phyloP scores from a whole-genome alignment of 2,797 vertebrate genomes.

The Betta splendens region DNA sequence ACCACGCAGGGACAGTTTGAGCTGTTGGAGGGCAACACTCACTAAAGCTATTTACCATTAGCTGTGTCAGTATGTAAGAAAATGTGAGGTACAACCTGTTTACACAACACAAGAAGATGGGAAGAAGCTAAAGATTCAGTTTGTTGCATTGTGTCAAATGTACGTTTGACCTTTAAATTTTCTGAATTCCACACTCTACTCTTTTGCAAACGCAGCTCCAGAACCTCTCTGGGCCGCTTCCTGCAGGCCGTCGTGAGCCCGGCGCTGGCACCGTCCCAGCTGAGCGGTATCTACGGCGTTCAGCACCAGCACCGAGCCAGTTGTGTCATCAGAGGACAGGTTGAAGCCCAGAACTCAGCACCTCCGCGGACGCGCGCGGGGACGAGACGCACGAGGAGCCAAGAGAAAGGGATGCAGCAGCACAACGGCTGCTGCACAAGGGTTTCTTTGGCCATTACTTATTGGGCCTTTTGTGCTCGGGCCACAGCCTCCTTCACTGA shows the following conservation, averaged over 20 bases:
- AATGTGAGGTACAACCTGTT: no score
- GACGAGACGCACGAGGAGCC: conserved; percentile 60
- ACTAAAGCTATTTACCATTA: no score
- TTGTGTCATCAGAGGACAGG: conserved; percentile 56
- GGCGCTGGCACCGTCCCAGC: conserved; percentile 20
- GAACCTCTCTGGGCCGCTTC: conserved; percentile 15
- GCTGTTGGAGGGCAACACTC: not conserved
- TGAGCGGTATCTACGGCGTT: conserved; percentile 51
- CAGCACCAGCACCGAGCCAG: conserved; percentile 44
- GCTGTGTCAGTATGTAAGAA: no score
- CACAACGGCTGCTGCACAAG: conserved; percentile 43
- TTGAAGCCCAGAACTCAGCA: conserved; percentile 46
- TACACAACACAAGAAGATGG: no score
- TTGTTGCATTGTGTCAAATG: no score
- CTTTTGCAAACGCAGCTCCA: no score
- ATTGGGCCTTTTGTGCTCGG: conserved; percentile 23
- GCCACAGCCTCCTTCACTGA: conserved; percentile 36
- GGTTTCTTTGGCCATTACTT: conserved; percentile 39
- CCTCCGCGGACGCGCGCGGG: conserved; percentile 55
- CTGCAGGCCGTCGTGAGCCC: conserved; percentile 30
- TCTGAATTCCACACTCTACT: no score
- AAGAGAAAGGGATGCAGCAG: conserved; percentile 34
- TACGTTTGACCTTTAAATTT: no score
- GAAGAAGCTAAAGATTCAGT: no score
- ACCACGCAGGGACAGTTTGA: not conserved